Base-by-base conservation (phyloP, 2,113 vertebrate species). In the Perognathus longimembris region DNA sequence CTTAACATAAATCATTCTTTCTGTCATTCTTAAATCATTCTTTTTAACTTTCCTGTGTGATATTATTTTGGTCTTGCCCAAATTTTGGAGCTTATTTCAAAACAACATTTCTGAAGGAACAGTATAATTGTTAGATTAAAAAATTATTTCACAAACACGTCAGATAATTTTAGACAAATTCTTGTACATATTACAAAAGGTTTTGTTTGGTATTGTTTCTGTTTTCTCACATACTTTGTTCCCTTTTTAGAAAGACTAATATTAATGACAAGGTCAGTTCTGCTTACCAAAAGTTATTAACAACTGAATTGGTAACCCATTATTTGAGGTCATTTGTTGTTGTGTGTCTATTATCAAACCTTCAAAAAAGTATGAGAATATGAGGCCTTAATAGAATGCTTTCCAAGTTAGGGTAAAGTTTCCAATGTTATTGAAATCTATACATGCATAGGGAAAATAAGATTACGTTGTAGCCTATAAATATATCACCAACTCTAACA, bases 391-490 rank as follows among this genome's bases (percentile, higher is more conserved):
- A 73, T 86, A 81, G 64, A 30, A 63, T 54, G 34, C 70, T 91
- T 61, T 18, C 71, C 85, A 87, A 91, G 34, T 85, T 79, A 90
- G 45, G 66, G 61, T 57, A 89, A 73, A 93, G 28, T 81, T 93
- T 92, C 84, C 84, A 84, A 76, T 57, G 34, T 77, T 92, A 85
- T 66, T 92, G 73, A 96, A 91, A n/a, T 87, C 40, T 69, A 5
- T 75, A 21, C 38, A 7, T 71, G 71, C 73, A 90, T 8, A 66
- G 76, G 34, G 87, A 38, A 84, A 85, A 85, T 84, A n/a, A 74
- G 42, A 82, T 87, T 92, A 57, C 95, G 76, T 89, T 78, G 54
- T 87, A 59, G 69, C 89, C 94, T 96, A 97, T 96, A 95, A 96
- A 97, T 95, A 94, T 32, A 96, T 26, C 45, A 40, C 69, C 64